Conservation (phyloP, 2,113 vertebrate genomes). For the Paraplagusia blochii region DNA sequence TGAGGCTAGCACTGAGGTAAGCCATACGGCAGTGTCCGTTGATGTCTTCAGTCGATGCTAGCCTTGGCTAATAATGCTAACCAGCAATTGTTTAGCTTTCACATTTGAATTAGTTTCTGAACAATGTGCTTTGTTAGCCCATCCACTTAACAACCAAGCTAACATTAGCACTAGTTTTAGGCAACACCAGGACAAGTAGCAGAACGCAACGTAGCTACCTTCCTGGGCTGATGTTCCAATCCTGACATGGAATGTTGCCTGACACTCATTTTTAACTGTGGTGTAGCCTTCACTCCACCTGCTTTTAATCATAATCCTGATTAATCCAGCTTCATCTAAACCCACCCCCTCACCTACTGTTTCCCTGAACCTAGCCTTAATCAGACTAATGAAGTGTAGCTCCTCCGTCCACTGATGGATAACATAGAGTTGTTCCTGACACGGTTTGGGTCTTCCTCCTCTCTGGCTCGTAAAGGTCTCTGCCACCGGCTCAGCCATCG, state of each 20-base stretch:
- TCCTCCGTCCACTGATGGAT: slow-evolving; percentile 25
- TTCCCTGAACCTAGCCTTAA: slow-evolving; percentile 11
- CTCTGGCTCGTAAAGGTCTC: slow-evolving; percentile 81
- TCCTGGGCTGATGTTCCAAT: neutral
- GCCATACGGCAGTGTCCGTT: slow-evolving; percentile 20
- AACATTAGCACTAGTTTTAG: too few species aligned
- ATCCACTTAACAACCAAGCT: too few species aligned
- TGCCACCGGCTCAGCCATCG: slow-evolving; percentile 87
- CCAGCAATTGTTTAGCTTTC: too few species aligned
- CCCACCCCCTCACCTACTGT: too few species aligned
- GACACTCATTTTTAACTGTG: neutral
- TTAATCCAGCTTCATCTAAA: slow-evolving; percentile 19
- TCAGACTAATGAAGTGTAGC: slow-evolving; percentile 28
- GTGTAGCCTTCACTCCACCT: slow-evolving; percentile 9
- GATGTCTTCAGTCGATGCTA: neutral
- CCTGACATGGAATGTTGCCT: neutral
- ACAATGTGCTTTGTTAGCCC: too few species aligned
- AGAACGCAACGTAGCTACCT: too few species aligned
- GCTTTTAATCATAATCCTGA: neutral
- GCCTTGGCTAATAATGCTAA: too few species aligned
- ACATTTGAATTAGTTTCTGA: too few species aligned
- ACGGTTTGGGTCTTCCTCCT: slow-evolving; percentile 35
- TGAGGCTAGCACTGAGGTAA: slow-evolving; percentile 90
- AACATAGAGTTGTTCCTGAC: neutral
- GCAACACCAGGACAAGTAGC: too few species aligned